A percentile compares a stretch with the other conserved stretches of the same genome.
Conservation (phyloP, 2,113 vertebrate genomes). For the Cromileptes altivelis region DNA sequence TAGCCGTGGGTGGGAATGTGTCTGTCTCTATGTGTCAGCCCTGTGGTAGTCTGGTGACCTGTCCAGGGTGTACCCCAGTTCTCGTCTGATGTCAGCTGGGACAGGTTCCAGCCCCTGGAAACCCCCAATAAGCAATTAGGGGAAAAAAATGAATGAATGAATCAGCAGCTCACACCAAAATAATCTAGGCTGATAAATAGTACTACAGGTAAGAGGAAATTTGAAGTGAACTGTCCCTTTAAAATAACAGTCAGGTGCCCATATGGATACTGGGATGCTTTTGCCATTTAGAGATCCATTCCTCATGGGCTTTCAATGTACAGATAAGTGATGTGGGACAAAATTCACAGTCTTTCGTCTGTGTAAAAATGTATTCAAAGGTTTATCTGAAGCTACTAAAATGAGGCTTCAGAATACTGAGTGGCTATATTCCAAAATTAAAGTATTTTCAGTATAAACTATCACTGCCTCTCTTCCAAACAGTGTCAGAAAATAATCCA, state of each 20-base stretch:
- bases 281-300: background rate
- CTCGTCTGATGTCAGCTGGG: too few species aligned
- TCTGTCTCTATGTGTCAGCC: too few species aligned
- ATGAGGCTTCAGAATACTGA: background rate
- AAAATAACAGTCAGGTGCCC: background rate
- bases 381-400: background rate
- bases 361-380: background rate
- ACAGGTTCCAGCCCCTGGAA: too few species aligned
- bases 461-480: background rate
- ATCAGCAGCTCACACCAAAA: too few species aligned
- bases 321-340: background rate
- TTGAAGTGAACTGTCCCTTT: background rate
- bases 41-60: too few species aligned
- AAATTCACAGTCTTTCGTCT: background rate
- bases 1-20: too few species aligned
- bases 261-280: background rate
- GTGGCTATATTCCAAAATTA: background rate
- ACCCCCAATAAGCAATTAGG: too few species aligned
- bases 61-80: too few species aligned
- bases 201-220: too few species aligned
- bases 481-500: constrained; percentile 8
- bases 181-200: too few species aligned
- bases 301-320: background rate
- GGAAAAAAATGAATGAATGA: too few species aligned
- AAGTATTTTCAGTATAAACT: background rate